Evolutionary conservation across 1,140 invertebrate species (phyloP), one percentile per base, ranked within the genome.

Genomic region (Zaprionus tsacasi): DNA sequence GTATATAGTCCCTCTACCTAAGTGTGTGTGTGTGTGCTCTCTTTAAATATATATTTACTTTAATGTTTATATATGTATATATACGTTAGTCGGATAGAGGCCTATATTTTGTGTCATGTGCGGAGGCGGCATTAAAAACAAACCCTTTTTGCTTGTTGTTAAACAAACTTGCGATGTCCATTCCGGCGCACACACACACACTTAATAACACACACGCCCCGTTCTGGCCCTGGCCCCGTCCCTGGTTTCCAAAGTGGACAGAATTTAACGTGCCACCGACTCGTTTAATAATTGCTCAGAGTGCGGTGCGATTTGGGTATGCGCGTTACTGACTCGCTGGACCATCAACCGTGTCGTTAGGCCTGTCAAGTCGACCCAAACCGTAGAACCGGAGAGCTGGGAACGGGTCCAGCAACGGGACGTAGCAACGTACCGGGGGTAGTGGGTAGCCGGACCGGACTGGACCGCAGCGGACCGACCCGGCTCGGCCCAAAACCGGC

Each of bases 261-360:
- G 80, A 88, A 91, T 91, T 91, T 91, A 82, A 91, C 87, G 87
- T 91, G 86, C 82, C 80, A 91, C 88, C 85, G 75, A 82, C 88
- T 91, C 75, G 80, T 91, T 83, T 91, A 91, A 91, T 91, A 91
- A 91, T 91, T 91, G 89, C 78, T 82, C 79, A 82, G 78, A 83
- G 83, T 86, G 88, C 74, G 73, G 85, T 88, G 85, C 77, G 83
- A 82, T 85, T 88, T 89, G 77, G 85, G 76, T 75, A 67, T 66
- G 81, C 77, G 81, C 67, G 72, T 83, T 75, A 72, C 74, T 69
- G 77, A 75, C 67, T 79, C 81, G 72, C 59, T 50, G 76, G 76
- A 77, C 74, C 68, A 71, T 75, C 59, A 75, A 61, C 59, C 72
- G 59, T 70, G 79, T 91, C 87, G 83, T 87, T 88, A 83, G 83